Evolutionary conservation across 2,888 invertebrate species (phyloP).

Genomic region (Lydus trimaculatus): DNA sequence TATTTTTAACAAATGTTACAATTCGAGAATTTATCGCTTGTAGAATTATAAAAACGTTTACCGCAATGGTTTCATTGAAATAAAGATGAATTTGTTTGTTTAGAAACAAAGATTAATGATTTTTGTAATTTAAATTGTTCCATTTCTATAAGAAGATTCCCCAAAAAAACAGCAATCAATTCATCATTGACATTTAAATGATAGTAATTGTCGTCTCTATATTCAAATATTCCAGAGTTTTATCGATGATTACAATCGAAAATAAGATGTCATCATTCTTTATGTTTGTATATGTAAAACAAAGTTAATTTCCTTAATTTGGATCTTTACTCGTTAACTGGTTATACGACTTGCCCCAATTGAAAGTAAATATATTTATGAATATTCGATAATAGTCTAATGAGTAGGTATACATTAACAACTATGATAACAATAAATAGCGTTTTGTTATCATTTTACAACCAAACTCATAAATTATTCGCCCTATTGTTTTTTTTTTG

Average conservation of each 20-base stretch:
- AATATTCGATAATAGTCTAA: slow-evolving; percentile 9
- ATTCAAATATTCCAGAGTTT: too few species aligned
- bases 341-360: background rate
- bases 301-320: background rate
- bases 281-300: too few species aligned
- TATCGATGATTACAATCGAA: too few species aligned
- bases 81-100: background rate
- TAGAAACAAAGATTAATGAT: background rate
- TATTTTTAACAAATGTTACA: slow-evolving; percentile 5
- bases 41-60: background rate
- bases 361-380: slow-evolving; percentile 7
- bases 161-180: background rate
- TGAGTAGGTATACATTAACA: background rate
- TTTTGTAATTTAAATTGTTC: too few species aligned
- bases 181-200: background rate
- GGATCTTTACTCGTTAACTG: background rate
- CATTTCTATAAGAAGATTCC: too few species aligned
- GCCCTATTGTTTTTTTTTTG: background rate
- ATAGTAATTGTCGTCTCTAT: background rate
- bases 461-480: background rate
- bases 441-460: background rate
- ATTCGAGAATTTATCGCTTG: background rate
- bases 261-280: too few species aligned
- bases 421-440: background rate
- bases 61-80: background rate